These are phyloP conservation scores for Chironomus striatipennis DNA, from an alignment of 1,140 invertebrate species.

Conservation along the genomic window DNA sequence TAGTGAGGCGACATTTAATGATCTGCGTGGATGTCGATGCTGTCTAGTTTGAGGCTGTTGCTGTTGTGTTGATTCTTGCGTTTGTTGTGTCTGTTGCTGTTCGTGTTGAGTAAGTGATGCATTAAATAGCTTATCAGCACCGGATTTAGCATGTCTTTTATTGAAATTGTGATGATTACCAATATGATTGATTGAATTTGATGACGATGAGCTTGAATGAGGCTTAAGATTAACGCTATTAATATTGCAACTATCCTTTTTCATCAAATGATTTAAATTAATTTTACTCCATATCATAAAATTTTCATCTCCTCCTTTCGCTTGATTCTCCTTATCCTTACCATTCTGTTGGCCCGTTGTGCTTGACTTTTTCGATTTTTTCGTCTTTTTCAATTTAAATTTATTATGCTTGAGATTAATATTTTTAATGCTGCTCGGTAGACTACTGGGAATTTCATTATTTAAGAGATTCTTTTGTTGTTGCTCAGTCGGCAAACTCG, in stretches of 20 bases:
- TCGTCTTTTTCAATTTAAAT: not conserved
- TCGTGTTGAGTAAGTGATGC: not conserved
- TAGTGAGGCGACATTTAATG: not conserved
- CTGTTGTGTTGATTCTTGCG: not conserved
- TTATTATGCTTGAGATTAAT: constrained; percentile 14
- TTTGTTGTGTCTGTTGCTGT: not conserved
- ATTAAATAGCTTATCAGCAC: constrained; percentile 4
- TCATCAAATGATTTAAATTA: constrained; percentile 18
- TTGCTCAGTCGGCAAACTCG: not conserved
- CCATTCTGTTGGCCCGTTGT: not conserved
- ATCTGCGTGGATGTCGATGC: not conserved
- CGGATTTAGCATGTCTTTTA: not conserved
- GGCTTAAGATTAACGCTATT: constrained; percentile 18
- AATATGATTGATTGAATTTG: not conserved
- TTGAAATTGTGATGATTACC: not conserved
- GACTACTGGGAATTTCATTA: not conserved
- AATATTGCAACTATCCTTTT: constrained; percentile 16
- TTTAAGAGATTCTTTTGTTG: constrained; percentile 5
- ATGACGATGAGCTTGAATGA: constrained; percentile 6
- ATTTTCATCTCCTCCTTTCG: not conserved
- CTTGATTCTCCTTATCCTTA: not conserved
- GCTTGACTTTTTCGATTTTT: not conserved
- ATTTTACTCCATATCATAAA: not conserved
- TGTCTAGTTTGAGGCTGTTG: not conserved
- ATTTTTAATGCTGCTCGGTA: not conserved